Evolutionary conservation across 2,888 invertebrate genomes (phyloP), one percentile per base, ranked within the genome.

Genomic region (Germaria angustata): DNA sequence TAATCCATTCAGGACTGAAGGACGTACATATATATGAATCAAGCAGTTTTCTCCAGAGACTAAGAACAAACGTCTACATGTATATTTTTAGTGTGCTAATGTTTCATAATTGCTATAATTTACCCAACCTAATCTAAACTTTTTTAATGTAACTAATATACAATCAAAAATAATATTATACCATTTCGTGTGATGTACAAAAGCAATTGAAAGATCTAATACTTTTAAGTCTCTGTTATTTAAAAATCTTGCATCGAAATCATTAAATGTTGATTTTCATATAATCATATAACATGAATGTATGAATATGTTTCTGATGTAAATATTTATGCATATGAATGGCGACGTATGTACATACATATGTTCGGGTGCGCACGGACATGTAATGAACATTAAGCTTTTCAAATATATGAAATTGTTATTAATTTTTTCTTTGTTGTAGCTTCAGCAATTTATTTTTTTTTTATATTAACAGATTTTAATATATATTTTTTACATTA

Each of bases 331-430:
- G 53, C 73, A 53, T 63, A 65, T 65, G 44, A 65, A 65, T 63
- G 4, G 20, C 49, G 5, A 66, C 15, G 22, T 22, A 36, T 49
- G n/a, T 32, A 55, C 8, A 5, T 34, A 17, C 22, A 22, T 9
- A 36, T 36, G 59, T 55, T 24, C 57, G 32, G 22, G 55, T 49
- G 41, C 49, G 41, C 65, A 46, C 72, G 36, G 20, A 57, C 41
- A 59, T 79, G 79, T 72, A 57, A 51, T 72, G 72, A 72, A 72
- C 79, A 72, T 79, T 79, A 59, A 59, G 72, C 24, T 66, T 57
- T 71, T 65, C 55, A 75, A 75, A 75, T 41, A 69, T 75, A 75
- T 75, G 39, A 68, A 80, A 69, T 69, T 80, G 68, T 80, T 55
- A 53, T 73, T 75, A 36, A 13, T 24, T 41, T 59, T 41, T 49